phyloP scores from a whole-genome alignment of 1,140 invertebrate genomes.

The Caerostris darwini region DNA sequence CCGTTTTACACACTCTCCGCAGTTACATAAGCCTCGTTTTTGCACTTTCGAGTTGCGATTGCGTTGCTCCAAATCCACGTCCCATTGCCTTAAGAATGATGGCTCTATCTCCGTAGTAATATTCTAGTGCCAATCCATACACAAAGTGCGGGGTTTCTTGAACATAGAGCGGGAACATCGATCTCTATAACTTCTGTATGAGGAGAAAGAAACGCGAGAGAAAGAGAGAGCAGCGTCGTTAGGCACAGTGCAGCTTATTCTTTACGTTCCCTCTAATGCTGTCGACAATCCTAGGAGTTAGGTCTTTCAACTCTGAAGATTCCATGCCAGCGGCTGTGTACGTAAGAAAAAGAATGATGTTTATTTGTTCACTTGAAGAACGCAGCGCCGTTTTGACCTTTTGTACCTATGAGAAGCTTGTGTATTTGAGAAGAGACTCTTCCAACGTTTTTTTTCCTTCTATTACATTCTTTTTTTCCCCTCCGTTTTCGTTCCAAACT shows the following conservation, averaged over 20 bases:
- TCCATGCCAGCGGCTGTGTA: constrained; percentile 48
- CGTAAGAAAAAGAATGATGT: constrained; percentile 46
- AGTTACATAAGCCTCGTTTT: constrained; percentile 43
- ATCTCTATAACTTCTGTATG: constrained; percentile 45
- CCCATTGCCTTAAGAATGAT: constrained; percentile 59
- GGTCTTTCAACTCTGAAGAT: constrained; percentile 49
- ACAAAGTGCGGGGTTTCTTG: constrained; percentile 48
- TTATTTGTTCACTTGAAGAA: constrained; percentile 48
- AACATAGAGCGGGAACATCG: neutral
- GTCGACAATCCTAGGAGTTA: constrained; percentile 49
- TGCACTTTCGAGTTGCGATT: constrained; percentile 15
- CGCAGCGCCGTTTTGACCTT: constrained; percentile 38
- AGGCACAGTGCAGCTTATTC: constrained; percentile 37
- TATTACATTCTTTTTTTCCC: neutral
- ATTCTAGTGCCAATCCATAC: constrained; percentile 52
- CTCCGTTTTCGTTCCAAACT: constrained; percentile 43
- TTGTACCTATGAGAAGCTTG: constrained; percentile 41
- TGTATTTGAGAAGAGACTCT: constrained; percentile 36
- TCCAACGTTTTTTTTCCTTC: neutral
- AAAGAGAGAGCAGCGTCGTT: constrained; percentile 15
- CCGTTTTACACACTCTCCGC: constrained; percentile 44
- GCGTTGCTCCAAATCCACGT: constrained; percentile 49
- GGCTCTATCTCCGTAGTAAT: constrained; percentile 44
- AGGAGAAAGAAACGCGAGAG: constrained; percentile 26
- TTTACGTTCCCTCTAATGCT: constrained; percentile 53